phyloP scores from a whole-genome alignment of 30 jellyfish, hydroid and myxozoan genomes.

The Aurelia sp. region DNA sequence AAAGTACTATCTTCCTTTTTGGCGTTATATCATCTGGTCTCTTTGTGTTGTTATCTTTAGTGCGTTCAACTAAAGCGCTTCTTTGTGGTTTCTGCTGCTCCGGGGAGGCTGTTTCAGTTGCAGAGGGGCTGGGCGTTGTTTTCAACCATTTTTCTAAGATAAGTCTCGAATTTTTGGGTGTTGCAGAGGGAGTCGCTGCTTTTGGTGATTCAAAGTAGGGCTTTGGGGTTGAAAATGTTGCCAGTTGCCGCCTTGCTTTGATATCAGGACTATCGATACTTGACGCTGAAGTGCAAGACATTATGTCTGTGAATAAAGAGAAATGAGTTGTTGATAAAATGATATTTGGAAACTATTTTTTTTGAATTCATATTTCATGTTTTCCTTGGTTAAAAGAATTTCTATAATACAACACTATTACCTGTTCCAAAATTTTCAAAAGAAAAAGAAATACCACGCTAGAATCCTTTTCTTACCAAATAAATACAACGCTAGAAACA shows the following conservation, averaged over 20 bases:
- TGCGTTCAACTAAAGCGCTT: slow-evolving; percentile 24
- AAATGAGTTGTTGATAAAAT: too few species aligned
- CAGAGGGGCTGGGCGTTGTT: slow-evolving; percentile 57
- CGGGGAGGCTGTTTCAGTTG: background rate
- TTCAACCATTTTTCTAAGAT: slow-evolving; percentile 60
- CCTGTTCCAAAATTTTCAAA: too few species aligned
- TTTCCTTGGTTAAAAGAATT: too few species aligned
- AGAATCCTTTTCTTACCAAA: too few species aligned
- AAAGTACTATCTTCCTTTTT: slow-evolving; percentile 33
- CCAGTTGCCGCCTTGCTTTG: background rate
- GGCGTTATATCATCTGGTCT: slow-evolving; percentile 3
- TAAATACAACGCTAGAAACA: too few species aligned
- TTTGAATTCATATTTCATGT: too few species aligned
- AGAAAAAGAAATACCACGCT: too few species aligned
- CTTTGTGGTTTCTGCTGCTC: slow-evolving; percentile 11
- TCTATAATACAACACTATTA: too few species aligned
- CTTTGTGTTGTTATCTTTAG: background rate
- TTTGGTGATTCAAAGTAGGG: slow-evolving; percentile 5
- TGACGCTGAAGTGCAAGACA: slow-evolving; percentile 32
- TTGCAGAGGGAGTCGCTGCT: background rate
- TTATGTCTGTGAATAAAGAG: background rate
- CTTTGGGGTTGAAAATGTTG: slow-evolving; percentile 52
- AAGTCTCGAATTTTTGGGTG: slow-evolving; percentile 61
- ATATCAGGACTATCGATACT: slow-evolving; percentile 29
- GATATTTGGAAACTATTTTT: too few species aligned